Percentiles rank a stretch among this genome's conserved stretches.
These are phyloP conservation scores for Pemphigus obesinymphae DNA, from an alignment of 1,140 invertebrate genomes.

Conservation along the genomic window DNA sequence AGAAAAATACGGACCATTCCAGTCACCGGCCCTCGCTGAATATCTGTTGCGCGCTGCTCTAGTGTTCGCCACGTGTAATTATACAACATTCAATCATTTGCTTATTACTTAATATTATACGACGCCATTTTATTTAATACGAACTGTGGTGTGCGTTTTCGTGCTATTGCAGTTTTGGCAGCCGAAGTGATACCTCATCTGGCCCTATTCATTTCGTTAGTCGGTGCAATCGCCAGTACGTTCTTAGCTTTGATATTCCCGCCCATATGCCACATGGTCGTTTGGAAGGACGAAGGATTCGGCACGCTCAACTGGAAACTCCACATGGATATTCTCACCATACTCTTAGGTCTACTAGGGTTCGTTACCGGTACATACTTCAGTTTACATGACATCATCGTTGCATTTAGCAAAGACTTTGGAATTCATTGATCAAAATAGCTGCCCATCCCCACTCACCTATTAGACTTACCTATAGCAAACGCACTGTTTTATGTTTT, in stretches of 20 bases:
- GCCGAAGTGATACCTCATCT: constrained; percentile 78
- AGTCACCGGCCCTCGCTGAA: constrained; percentile 35
- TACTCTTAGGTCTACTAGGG: constrained; percentile 35
- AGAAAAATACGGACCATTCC: constrained; percentile 39
- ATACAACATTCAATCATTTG: not conserved
- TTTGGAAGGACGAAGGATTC: constrained; percentile 41
- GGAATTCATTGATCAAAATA: constrained; percentile 19
- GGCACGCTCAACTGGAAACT: constrained; percentile 36
- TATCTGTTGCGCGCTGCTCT: constrained; percentile 24
- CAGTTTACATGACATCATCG: constrained; percentile 38
- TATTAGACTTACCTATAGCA: constrained; percentile 18
- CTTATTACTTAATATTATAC: not conserved
- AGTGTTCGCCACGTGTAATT: constrained; percentile 43
- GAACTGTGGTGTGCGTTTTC: not conserved
- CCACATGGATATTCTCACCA: constrained; percentile 39
- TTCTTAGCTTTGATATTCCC: constrained; percentile 83
- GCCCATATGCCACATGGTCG: constrained; percentile 52
- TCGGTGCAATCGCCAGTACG: constrained; percentile 83
- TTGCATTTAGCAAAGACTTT: constrained; percentile 39
- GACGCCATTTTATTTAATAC: not conserved
- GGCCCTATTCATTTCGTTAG: constrained; percentile 81
- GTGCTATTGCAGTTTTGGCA: constrained; percentile 60
- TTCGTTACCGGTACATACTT: constrained; percentile 41
- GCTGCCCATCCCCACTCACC: not conserved
- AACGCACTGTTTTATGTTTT: constrained; percentile 34